phyloP scores from a whole-genome alignment of 1,140 invertebrate genomes.

The Zaprionus gabonicus region DNA sequence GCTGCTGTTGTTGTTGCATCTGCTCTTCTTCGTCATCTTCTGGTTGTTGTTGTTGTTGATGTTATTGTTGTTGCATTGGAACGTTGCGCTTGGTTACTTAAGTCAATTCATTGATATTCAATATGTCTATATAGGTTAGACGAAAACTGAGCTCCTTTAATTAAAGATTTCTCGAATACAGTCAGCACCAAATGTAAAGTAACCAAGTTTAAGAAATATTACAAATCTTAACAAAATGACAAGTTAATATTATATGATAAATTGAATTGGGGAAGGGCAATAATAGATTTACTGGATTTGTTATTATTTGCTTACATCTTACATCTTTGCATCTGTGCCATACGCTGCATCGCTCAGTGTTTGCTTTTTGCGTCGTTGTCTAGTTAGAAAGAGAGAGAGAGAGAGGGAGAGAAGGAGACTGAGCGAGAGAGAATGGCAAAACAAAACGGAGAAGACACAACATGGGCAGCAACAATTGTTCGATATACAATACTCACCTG shows the following conservation, averaged over 20 bases:
- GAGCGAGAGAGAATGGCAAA: neutral
- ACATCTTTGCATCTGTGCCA: neutral
- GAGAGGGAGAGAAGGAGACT: neutral
- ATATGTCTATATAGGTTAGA: constrained; percentile 62
- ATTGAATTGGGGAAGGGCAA: no score
- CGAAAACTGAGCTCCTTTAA: constrained; percentile 59
- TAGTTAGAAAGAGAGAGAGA: neutral
- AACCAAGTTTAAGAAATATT: no score
- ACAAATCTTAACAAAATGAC: no score
- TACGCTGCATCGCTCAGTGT: constrained; percentile 8
- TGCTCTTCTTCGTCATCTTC: constrained; percentile 3
- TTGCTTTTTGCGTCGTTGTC: constrained; percentile 15
- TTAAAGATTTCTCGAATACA: constrained; percentile 6
- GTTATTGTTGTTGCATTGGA: constrained; percentile 18
- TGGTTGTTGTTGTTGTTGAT: constrained; percentile 14
- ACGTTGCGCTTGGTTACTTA: constrained; percentile 71
- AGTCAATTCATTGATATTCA: constrained; percentile 70
- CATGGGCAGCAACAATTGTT: neutral
- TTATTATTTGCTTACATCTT: neutral
- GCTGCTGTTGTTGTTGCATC: neutral
- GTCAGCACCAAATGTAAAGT: no score
- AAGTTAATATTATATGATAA: no score
- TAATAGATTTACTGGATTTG: no score
- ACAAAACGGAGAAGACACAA: neutral
- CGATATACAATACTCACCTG: constrained; percentile 23